Base-by-base conservation (phyloP, 2,888 invertebrate genomes). In the Lasioglossum zephyrum region DNA sequence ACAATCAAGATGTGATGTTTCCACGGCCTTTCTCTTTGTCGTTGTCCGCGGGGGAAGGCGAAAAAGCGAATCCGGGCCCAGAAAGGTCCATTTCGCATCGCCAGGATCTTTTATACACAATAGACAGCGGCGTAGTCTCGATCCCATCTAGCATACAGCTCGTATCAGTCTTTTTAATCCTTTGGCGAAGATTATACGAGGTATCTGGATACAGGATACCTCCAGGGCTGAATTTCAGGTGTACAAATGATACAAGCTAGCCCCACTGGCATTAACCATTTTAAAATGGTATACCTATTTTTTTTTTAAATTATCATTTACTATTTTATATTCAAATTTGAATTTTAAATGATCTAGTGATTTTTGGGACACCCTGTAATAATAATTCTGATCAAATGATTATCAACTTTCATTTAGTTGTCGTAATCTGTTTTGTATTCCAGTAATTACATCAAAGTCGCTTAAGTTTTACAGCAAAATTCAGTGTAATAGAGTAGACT, bases 1-100 rank as follows among this genome's bases (percentile, higher is more conserved):
- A 85, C 80, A 88, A 93, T 93, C 91, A 91, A 93, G 91, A 91
- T 91, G 89, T 90, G 89, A 92, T 85, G 86, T 89, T 92, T 91
- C 90, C 73, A 82, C 76, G 81, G 81, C 57, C 87, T 81, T 77
- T 77, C 85, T 73, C 81, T 79, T 82, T 78, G 85, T 77, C 81
- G 77, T 83, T 22, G 69, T 69, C 73, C 47, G 49, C 70, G 70
- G 13, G 39, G 41, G n/a, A 11, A 70, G 66, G 69, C 82, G 79
- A 76, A 87, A 87, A 77, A 73, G 81, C 74, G 72, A 85, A 86
- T 87, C 74, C 73, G 53, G 4, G 49, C 39, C 47, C 9, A 44
- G 74, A 60, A 66, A 77, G 85, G 79, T 80, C 66, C 77, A 49
- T 85, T 81, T 79, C 70, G 31, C 63, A 78, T 66, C 73, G 22